Conservation (phyloP, 2,888 invertebrate species). For the Melanostoma scalare region DNA sequence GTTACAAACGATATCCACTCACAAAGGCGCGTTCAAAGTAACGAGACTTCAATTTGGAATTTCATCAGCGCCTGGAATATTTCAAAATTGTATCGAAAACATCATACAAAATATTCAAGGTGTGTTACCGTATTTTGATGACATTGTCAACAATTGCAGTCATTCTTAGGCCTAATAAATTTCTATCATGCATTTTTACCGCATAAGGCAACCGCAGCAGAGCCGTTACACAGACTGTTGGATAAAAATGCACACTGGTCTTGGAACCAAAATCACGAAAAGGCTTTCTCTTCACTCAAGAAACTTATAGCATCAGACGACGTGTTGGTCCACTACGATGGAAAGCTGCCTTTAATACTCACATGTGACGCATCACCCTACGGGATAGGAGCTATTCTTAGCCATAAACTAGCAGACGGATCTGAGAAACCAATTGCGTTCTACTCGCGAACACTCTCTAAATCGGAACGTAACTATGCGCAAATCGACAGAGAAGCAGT, state of each 20-base stretch:
- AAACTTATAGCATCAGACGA: neutral
- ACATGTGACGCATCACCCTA: slow-evolving; percentile 22
- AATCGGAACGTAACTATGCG: slow-evolving; percentile 11
- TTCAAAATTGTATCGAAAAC: slow-evolving; percentile 63
- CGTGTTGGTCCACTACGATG: neutral
- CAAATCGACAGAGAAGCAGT: slow-evolving; percentile 17
- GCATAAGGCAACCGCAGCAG: slow-evolving; percentile 63
- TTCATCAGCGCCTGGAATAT: slow-evolving; percentile 62
- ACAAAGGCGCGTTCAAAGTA: slow-evolving; percentile 76
- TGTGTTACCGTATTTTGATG: slow-evolving; percentile 62
- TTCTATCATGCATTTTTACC: slow-evolving; percentile 23
- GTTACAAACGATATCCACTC: slow-evolving; percentile 77
- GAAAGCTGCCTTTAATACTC: neutral
- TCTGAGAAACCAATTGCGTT: slow-evolving; percentile 9
- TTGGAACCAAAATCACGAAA: neutral
- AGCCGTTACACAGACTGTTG: slow-evolving; percentile 56
- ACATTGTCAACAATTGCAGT: slow-evolving; percentile 50
- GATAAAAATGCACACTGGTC: slow-evolving; percentile 61
- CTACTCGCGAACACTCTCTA: slow-evolving; percentile 1
- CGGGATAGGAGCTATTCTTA: neutral
- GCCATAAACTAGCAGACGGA: slow-evolving; percentile 1
- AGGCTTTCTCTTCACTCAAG: neutral
- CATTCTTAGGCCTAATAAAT: too few species aligned
- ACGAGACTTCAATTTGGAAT: slow-evolving; percentile 75
- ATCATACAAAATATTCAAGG: slow-evolving; percentile 30